Base-by-base conservation (phyloP, 2,888 invertebrate species). In the Drosophila neonasuta region DNA sequence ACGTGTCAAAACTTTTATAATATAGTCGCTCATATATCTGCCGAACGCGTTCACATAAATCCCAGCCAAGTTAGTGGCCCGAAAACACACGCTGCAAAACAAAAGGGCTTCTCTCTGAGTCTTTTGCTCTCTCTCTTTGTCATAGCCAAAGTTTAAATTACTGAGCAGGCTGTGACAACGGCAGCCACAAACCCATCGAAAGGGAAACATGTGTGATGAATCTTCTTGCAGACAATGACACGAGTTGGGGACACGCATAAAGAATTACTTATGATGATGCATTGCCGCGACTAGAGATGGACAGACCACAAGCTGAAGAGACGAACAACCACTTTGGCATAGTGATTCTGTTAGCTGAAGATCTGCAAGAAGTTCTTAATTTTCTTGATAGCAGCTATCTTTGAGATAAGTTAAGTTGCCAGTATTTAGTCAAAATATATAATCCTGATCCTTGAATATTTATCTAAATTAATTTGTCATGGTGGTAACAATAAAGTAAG, bases 1-100 rank as follows among this genome's bases (percentile, higher is more conserved):
- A 85, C 87, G 81, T 82, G 86, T 80, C 78, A 72, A 80, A 86
- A 86, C 86, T 86, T 86, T 86, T 74, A 86, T 86, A 86, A 86
- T 86, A 86, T 87, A 86, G 86, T 86, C 84, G 74, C 77, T 63
- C 63, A 65, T 71, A 66, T 71, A 80, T 65, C 66, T 70, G 49
- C 48, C 10, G 17, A 66, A 62, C 57, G 69, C 61, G 59, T 65
- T 41, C 42, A 51, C 71, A 80, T 78, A 80, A 80, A 83, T 80
- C 80, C 68, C 51, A 36, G 55, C 44, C 57, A 42, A 54, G 17
- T 58, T 57, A 55, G 52, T 60, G 55, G 51, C 48, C 58, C 44
- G 39, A 68, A 57, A 45, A 57, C 24, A 24, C 6, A 6, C 17
- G 32, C 10, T 39, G 55, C 51, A 66, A 68, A 74, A 56, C 70